Percentiles rank a stretch among this genome's conserved stretches.
Conservation (phyloP, 2,888 invertebrate genomes). For the Anodontia alba region DNA sequence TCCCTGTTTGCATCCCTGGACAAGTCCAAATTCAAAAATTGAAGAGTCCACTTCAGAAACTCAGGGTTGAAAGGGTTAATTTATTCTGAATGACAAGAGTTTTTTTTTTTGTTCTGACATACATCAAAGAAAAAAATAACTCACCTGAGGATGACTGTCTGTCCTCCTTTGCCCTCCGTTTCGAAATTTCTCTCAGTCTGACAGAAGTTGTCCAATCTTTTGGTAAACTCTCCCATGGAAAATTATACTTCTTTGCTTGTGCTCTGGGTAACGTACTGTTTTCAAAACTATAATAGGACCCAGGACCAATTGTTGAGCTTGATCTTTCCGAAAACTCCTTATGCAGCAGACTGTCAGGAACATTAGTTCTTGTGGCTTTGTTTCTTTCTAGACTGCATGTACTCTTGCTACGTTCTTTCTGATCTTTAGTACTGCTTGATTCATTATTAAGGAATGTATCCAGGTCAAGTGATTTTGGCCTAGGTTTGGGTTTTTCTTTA, state of each 20-base stretch:
- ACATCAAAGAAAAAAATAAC: no score
- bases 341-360: constrained; percentile 68
- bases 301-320: constrained; percentile 70
- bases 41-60: no score
- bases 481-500: constrained; percentile 63
- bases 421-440: constrained; percentile 42
- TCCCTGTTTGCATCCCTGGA: no score
- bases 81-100: no score
- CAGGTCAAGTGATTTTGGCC: constrained; percentile 78
- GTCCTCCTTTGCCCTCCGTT: constrained; percentile 76
- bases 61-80: no score
- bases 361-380: constrained; percentile 62
- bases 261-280: constrained; percentile 77
- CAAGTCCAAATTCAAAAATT: no score
- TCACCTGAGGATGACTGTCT: constrained; percentile 82
- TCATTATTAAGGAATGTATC: constrained; percentile 59
- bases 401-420: constrained; percentile 57
- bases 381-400: constrained; percentile 64
- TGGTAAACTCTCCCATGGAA: constrained; percentile 80
- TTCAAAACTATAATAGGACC: constrained; percentile 77
- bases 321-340: constrained; percentile 37
- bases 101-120: no score
- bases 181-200: constrained; percentile 78
- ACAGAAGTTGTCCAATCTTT: constrained; percentile 82
- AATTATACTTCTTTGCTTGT: constrained; percentile 76